Evolutionary conservation across 2,888 invertebrate species (phyloP).

Genomic region (Dryadula phaetusa): DNA sequence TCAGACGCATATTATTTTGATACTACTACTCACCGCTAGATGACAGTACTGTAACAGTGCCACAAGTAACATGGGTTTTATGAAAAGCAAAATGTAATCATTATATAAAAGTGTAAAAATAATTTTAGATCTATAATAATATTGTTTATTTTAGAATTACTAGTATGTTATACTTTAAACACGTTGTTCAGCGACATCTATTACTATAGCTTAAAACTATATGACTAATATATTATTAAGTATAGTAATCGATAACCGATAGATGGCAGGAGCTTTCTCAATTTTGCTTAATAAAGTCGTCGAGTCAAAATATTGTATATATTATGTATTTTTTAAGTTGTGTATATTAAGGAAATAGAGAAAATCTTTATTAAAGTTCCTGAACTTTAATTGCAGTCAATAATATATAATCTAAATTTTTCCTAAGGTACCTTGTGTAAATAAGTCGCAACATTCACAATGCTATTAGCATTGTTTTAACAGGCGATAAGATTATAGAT

Average conservation of each 20-base stretch:
- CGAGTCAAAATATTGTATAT: too few species aligned
- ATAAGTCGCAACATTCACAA: background rate
- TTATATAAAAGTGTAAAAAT: too few species aligned
- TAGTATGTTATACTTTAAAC: background rate
- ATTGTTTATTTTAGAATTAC: background rate
- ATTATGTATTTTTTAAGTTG: too few species aligned
- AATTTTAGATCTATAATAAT: too few species aligned
- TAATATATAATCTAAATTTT: too few species aligned
- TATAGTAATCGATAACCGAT: background rate
- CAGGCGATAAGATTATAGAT: too few species aligned
- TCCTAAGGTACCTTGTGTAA: background rate
- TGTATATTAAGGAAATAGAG: too few species aligned
- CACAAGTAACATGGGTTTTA: background rate
- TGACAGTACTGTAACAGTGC: constrained; percentile 48
- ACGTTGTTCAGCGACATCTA: constrained; percentile 3
- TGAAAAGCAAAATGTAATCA: too few species aligned
- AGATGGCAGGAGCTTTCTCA: constrained; percentile 5
- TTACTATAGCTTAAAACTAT: background rate
- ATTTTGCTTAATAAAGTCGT: too few species aligned
- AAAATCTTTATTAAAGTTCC: too few species aligned
- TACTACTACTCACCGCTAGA: constrained; percentile 54
- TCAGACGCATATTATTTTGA: constrained; percentile 37
- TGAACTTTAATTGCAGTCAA: too few species aligned
- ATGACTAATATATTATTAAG: background rate
- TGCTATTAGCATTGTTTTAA: background rate